Percentiles rank a stretch among this genome's conserved stretches.
These are phyloP conservation scores for Coelogynopora nodosa DNA, from an alignment of 2,888 invertebrate genomes.

Conservation along the genomic window DNA sequence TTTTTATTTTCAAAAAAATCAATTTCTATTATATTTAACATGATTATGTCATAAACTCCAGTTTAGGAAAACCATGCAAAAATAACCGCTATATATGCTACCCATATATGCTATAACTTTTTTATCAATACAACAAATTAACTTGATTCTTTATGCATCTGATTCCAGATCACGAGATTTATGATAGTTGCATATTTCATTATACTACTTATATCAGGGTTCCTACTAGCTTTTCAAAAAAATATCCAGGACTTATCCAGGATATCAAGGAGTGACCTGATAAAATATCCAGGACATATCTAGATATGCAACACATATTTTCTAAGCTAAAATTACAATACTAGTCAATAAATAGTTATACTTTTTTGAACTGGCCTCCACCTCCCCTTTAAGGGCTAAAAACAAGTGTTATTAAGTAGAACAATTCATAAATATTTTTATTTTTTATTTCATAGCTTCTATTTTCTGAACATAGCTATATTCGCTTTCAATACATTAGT, in stretches of 20 bases:
- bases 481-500: constrained; percentile 5
- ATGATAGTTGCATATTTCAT: no score
- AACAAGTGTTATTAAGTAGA: background rate
- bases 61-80: no score
- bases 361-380: background rate
- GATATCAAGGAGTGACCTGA: background rate
- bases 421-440: background rate
- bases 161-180: no score
- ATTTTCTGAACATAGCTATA: no score
- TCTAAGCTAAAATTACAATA: background rate
- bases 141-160: no score
- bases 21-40: no score
- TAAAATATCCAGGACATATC: background rate
- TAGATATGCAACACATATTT: background rate
- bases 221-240: background rate
- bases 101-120: no score
- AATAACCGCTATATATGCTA: no score
- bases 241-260: background rate
- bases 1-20: no score
- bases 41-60: no score
- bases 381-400: background rate
- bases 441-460: background rate
- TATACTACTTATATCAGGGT: background rate
- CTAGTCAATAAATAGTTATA: background rate
- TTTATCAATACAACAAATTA: no score